A percentile compares a stretch with the other conserved stretches of the same genome.
Evolutionary conservation across 2,113 vertebrate genomes (phyloP).

Genomic region (human (Homo sapiens)): GRCh38 chr6:69190001-69190500

Average conservation of each 20-base stretch:
- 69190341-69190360: not conserved
- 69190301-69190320: not conserved
- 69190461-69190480: not conserved
- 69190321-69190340: not conserved
- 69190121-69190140: not conserved
- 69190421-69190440: not conserved
- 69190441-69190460: not conserved
- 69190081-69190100: not conserved
- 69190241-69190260: not conserved
- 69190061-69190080: not conserved
- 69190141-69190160: not conserved
- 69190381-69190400: not conserved
- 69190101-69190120: not conserved
- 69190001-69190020: not conserved
- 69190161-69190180: not conserved
- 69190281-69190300: not conserved
- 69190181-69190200: not conserved
- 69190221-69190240: not conserved
- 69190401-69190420: not conserved
- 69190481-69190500: not conserved
- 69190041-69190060: not conserved
- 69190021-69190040: not conserved
- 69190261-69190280: not conserved
- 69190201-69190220: not conserved
- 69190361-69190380: not conserved